phyloP scores from a whole-genome alignment of 1,140 invertebrate genomes.

The Gryon sp. region DNA sequence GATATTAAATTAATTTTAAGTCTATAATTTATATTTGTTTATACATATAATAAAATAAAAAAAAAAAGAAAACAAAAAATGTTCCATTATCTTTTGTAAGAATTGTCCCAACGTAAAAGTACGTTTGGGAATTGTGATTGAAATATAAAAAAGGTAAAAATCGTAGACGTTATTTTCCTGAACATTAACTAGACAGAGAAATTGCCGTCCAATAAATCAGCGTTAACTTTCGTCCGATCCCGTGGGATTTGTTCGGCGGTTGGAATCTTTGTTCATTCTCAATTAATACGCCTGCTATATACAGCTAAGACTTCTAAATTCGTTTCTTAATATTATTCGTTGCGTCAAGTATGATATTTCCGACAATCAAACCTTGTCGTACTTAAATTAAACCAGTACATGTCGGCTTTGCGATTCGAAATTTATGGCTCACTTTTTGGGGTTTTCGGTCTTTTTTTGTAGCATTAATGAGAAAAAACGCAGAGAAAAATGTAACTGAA shows the following conservation, averaged over 20 bases:
- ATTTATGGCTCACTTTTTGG: neutral
- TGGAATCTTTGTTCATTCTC: conserved; percentile 6
- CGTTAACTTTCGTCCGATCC: conserved; percentile 14
- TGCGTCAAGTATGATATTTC: conserved; percentile 19
- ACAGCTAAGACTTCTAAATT: conserved; percentile 28
- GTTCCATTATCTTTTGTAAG: too few species aligned
- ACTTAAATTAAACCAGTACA: conserved; percentile 11
- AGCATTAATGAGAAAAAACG: too few species aligned
- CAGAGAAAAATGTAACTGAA: too few species aligned
- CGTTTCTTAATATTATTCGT: conserved; percentile 34
- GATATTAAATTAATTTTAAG: too few species aligned
- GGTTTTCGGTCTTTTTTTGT: too few species aligned
- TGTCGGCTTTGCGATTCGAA: neutral
- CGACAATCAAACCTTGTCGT: conserved; percentile 31
- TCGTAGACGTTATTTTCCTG: neutral
- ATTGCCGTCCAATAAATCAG: neutral
- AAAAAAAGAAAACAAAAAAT: too few species aligned
- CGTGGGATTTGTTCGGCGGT: conserved; percentile 6
- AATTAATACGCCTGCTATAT: conserved; percentile 9
- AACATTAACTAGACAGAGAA: conserved; percentile 3
- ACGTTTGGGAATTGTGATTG: conserved; percentile 11
- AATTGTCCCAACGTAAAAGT: too few species aligned
- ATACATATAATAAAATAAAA: too few species aligned
- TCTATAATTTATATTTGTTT: too few species aligned
- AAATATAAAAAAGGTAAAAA: conserved; percentile 20